Evolutionary conservation across 2,797 vertebrate genomes (phyloP).

Genomic region (Microtus obscurus): DNA sequence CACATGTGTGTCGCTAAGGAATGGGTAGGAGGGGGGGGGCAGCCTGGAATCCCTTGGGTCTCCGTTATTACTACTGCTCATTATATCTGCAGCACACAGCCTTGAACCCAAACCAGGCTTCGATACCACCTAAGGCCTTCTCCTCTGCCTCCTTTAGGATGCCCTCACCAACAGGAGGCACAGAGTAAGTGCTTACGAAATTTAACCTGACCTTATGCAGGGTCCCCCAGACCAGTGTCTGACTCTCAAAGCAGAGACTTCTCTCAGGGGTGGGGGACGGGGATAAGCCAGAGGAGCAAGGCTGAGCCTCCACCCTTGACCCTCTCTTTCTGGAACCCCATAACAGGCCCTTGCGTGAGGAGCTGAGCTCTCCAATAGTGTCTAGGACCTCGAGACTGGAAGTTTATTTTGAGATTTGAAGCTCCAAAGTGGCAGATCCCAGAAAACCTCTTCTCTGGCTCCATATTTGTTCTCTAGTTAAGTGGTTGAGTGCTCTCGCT

Average conservation of each 20-base stretch:
- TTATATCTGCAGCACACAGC: not conserved
- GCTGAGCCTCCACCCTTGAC: constrained; percentile 62
- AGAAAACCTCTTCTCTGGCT: constrained; percentile 84
- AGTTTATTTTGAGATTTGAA: constrained; percentile 84
- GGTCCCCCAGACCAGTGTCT: not conserved
- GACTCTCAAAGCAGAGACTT: not conserved
- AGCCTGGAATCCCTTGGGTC: not conserved
- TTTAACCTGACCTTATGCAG: not conserved
- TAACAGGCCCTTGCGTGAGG: constrained; percentile 77
- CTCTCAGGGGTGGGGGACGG: not conserved
- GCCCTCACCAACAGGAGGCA: not conserved
- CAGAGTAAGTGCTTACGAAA: not conserved
- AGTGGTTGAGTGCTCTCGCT: constrained; percentile 81
- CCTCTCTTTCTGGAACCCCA: constrained; percentile 54
- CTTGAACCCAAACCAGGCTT: not conserved
- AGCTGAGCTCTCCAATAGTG: constrained; percentile 65
- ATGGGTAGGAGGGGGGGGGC: not conserved
- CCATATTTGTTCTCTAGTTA: constrained; percentile 76
- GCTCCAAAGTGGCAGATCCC: constrained; percentile 84
- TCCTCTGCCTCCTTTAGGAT: not conserved
- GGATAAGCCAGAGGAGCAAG: not conserved
- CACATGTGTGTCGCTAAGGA: not conserved
- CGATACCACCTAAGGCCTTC: not conserved
- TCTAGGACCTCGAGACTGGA: constrained; percentile 76
- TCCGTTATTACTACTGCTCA: not conserved